Percentiles rank a stretch among this genome's conserved stretches.
These are phyloP conservation scores for Lasioglossum marginatum DNA, from an alignment of 2,888 invertebrate genomes.

Conservation along the genomic window DNA sequence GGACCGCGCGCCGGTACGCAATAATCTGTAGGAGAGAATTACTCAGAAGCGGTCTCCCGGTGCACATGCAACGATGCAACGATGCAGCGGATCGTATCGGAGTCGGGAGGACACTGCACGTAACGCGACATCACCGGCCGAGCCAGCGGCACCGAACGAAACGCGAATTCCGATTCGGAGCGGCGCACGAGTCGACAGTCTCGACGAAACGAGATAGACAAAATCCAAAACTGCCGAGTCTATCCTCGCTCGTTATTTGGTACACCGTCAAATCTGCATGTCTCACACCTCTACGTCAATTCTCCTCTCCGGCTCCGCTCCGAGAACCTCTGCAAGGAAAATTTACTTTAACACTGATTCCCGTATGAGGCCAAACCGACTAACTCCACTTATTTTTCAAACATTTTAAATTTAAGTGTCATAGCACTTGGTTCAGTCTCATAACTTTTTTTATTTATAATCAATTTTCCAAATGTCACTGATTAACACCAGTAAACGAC, in stretches of 20 bases:
- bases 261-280: not conserved
- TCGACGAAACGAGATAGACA: not conserved
- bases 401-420: too few species aligned
- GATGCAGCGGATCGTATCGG: constrained; percentile 12
- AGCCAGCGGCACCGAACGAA: constrained; percentile 21
- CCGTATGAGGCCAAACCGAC: too few species aligned
- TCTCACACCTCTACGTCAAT: not conserved
- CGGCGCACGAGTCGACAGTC: not conserved
- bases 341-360: too few species aligned
- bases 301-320: too few species aligned
- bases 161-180: constrained; percentile 22
- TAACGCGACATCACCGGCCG: constrained; percentile 23
- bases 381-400: too few species aligned
- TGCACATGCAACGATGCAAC: constrained; percentile 1
- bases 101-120: constrained; percentile 36
- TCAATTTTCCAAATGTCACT: too few species aligned
- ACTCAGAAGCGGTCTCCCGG: constrained; percentile 1
- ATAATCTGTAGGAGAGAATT: constrained; percentile 29
- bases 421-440: too few species aligned
- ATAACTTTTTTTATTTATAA: too few species aligned
- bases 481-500: too few species aligned
- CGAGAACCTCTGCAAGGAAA: too few species aligned
- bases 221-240: not conserved
- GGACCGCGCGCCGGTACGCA: not conserved
- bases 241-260: not conserved